Evolutionary conservation across 2,113 vertebrate genomes (phyloP), one percentile per base, ranked within the genome.

Genomic region (Megaleporinus macrocephalus): DNA sequence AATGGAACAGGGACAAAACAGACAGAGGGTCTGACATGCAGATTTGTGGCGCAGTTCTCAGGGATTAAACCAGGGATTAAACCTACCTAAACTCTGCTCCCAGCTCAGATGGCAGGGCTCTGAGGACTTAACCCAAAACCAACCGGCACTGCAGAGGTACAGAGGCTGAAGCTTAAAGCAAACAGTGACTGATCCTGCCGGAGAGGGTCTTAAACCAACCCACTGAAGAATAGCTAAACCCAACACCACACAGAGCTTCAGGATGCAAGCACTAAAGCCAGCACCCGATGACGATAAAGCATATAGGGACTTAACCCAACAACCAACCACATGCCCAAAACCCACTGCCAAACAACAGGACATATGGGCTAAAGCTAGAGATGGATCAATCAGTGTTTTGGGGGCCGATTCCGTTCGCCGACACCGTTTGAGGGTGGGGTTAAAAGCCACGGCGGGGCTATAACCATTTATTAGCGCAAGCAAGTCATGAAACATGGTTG

Each of bases 51-150:
- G 49, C 14, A 72, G 73, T 61, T 57, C 59, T 76, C 29, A 30
- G 29, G n/a, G 44, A 44, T 62, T 80, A 80, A 80, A 59, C 51
- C 73, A 59, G 20, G 24, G 44, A 47, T 55, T 81, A 81, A 81
- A 69, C 65, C 73, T 53, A 26, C 63, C 79, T 77, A 66, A 77
- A 77, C 66, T 63, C 83, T 77, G 51, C 49, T 22, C 29, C 53
- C 30, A 66, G 73, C 57, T 72, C 62, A 68, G 77, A 33, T 30
- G 65, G 65, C 41, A 41, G 33, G 1, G 57, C 66, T 44, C 73
- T 59, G 53, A 41, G 62, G 1, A 75, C 66, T 44, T 44, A 59
- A 81, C 66, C 30, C 51, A 76, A 68, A 29, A 29, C 47, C n/a
- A 41, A 69, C 51, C 47, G 27, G 36, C 66, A 44, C 41, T 44